These are phyloP conservation scores for Hemicrepidius hirtus DNA, from an alignment of 2,888 invertebrate genomes.

Conservation along the genomic window DNA sequence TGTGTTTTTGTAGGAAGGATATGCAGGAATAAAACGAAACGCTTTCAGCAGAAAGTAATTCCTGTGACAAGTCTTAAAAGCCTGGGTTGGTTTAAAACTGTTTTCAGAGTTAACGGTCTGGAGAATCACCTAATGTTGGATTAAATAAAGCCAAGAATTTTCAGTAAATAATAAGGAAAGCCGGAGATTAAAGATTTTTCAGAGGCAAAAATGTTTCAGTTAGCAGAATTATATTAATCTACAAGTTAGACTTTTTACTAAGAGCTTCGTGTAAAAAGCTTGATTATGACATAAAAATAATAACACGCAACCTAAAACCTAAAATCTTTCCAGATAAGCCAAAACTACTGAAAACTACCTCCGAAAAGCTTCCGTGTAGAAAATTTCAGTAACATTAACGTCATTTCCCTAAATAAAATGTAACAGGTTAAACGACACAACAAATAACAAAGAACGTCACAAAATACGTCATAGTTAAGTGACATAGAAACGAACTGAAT, in stretches of 20 bases:
- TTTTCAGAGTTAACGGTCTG: neutral
- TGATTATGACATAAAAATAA: neutral
- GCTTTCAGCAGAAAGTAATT: neutral
- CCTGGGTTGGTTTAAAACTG: neutral
- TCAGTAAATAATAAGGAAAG: too few species aligned
- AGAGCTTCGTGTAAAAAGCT: neutral
- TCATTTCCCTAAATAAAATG: slow-evolving; percentile 12
- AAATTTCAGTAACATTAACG: neutral
- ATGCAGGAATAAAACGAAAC: neutral
- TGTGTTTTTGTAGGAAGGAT: neutral
- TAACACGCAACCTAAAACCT: neutral
- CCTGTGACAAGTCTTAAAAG: neutral
- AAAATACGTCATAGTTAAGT: slow-evolving; percentile 15
- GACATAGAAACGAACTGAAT: slow-evolving; percentile 9
- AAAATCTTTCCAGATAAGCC: slow-evolving; percentile 13
- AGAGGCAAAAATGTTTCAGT: too few species aligned
- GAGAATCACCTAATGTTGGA: neutral
- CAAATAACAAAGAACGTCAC: slow-evolving; percentile 11
- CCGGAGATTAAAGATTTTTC: too few species aligned
- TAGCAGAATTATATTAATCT: too few species aligned
- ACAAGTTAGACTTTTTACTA: too few species aligned
- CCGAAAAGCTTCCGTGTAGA: neutral
- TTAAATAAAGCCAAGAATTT: neutral
- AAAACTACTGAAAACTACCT: neutral
- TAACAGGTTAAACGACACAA: slow-evolving; percentile 4